phyloP scores from a whole-genome alignment of 2,113 vertebrate species.

The Asarcornis scutulata region DNA sequence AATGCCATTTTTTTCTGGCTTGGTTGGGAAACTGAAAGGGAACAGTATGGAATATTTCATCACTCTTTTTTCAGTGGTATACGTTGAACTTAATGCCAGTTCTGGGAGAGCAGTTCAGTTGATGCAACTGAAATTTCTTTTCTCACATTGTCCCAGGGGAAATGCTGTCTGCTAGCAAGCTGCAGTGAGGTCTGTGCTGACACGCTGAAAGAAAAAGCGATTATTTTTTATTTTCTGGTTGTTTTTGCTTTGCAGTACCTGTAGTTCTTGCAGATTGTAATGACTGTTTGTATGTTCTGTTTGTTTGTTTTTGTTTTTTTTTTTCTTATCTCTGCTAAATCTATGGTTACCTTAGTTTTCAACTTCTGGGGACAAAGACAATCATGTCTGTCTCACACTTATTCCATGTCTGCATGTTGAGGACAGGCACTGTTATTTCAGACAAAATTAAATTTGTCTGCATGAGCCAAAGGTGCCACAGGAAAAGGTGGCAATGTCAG shows the following conservation, averaged over 20 bases:
- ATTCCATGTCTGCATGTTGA: not conserved
- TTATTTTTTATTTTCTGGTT: not conserved
- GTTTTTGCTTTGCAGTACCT: not conserved
- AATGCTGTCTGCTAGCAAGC: not conserved
- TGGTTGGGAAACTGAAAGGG: not conserved
- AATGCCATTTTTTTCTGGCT: not conserved
- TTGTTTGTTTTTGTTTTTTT: no score
- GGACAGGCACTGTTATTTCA: not conserved
- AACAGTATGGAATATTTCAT: not conserved
- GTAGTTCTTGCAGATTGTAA: not conserved
- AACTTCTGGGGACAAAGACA: not conserved
- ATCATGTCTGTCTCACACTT: not conserved
- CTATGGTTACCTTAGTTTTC: not conserved
- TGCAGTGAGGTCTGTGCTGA: not conserved
- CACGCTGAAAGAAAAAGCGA: not conserved
- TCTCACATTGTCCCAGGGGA: accelerated
- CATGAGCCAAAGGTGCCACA: not conserved
- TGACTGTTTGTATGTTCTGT: not conserved
- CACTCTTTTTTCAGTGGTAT: not conserved
- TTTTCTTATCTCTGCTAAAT: not conserved
- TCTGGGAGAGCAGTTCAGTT: not conserved
- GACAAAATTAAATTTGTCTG: not conserved
- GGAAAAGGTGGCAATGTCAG: not conserved
- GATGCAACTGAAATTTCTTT: not conserved
- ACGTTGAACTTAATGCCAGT: not conserved